Percentiles rank a stretch among this genome's conserved stretches.
Conservation (phyloP, 2,888 invertebrate genomes). For the Chirona hameri region DNA sequence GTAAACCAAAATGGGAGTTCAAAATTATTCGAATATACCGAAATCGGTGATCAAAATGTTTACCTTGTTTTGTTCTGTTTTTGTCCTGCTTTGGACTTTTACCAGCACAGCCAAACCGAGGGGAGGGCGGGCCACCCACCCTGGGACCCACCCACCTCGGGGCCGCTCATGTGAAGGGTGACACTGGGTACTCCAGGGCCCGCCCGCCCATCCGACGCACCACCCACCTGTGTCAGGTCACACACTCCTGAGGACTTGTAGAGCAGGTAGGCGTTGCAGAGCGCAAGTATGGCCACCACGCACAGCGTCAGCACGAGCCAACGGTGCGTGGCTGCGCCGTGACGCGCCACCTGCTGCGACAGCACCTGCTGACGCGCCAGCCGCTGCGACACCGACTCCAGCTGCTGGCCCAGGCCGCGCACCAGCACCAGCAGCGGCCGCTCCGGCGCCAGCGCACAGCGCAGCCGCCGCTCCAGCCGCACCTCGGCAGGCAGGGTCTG, state of each 20-base stretch:
- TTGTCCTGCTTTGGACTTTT: too few relatives aligned
- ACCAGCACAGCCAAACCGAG: too few relatives aligned
- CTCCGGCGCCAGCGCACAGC: conserved; percentile 6
- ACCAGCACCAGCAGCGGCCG: neutral
- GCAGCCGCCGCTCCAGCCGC: conserved; percentile 7
- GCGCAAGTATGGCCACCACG: neutral
- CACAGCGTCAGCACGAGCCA: neutral
- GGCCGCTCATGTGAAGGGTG: too few relatives aligned
- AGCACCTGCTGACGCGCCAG: conserved; percentile 8
- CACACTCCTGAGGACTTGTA: neutral
- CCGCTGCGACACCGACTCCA: neutral
- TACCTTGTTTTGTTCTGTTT: too few relatives aligned
- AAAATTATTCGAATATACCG: too few relatives aligned
- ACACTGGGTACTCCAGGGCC: too few relatives aligned
- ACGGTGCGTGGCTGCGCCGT: neutral
- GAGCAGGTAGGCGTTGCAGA: conserved; percentile 1
- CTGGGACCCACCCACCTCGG: too few relatives aligned
- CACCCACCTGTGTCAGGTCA: too few relatives aligned
- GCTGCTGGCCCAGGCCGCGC: conserved; percentile 27
- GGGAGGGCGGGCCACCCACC: too few relatives aligned
- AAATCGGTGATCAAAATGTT: too few relatives aligned
- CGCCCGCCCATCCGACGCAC: too few relatives aligned
- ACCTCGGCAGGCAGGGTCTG: neutral
- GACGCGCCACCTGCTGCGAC: conserved; percentile 4
- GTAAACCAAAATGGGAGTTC: too few relatives aligned